These are phyloP conservation scores for Alligator sinensis DNA, from an alignment of 2,113 vertebrate species.

Conservation along the genomic window DNA sequence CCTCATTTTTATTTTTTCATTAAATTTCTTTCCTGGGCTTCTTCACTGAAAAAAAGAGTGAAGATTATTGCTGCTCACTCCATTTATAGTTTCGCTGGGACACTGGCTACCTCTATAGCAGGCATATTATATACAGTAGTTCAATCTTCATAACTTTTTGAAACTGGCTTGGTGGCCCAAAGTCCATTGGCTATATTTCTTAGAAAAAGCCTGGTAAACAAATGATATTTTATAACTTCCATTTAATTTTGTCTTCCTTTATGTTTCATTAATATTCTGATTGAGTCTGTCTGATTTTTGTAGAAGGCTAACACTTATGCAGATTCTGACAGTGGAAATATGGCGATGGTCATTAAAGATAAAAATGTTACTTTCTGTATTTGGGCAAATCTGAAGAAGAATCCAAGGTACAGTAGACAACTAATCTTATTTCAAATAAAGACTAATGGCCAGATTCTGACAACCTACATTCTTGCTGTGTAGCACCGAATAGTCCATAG, in stretches of 20 bases:
- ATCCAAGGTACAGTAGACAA: slow-evolving; percentile 80
- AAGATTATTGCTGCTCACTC: no score
- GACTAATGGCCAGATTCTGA: background rate
- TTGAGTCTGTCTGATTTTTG: background rate
- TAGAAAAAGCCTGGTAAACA: no score
- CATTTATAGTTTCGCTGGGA: no score
- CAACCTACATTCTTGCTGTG: background rate
- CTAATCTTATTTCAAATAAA: background rate
- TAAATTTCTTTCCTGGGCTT: no score
- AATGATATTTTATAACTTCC: no score
- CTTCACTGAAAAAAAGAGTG: no score
- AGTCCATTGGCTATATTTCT: no score
- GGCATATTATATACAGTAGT: no score
- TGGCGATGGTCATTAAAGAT: slow-evolving; percentile 85
- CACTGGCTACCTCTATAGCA: no score
- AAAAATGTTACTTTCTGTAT: slow-evolving; percentile 86
- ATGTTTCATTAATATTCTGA: background rate
- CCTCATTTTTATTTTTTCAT: no score
- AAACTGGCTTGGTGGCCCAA: no score
- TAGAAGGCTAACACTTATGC: slow-evolving; percentile 81
- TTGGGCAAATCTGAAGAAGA: slow-evolving; percentile 94
- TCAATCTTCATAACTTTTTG: no score
- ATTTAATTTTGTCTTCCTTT: background rate
- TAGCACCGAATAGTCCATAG: background rate
- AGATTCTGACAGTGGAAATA: slow-evolving; percentile 90